phyloP scores from a whole-genome alignment of 1,140 invertebrate genomes.

The Temnothorax nylanderi region DNA sequence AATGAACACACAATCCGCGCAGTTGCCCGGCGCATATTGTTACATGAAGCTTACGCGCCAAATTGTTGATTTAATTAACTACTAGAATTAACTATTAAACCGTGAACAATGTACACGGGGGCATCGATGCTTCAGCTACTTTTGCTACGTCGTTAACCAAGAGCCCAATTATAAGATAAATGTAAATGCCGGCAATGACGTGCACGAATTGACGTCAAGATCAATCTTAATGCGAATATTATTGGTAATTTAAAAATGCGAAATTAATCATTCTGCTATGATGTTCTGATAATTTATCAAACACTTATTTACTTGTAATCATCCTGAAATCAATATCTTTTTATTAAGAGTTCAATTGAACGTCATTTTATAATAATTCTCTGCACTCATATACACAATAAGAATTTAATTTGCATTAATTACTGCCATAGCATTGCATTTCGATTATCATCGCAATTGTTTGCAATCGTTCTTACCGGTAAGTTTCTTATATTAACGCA shows the following conservation, averaged over 20 bases:
- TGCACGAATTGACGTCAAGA: conserved; percentile 66
- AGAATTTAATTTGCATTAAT: conserved; percentile 43
- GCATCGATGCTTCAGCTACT: neutral
- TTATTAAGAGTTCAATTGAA: neutral
- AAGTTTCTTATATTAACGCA: conserved; percentile 8
- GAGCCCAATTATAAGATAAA: conserved; percentile 56
- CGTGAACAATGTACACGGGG: neutral
- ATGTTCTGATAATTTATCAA: conserved; percentile 6
- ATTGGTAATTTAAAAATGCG: neutral
- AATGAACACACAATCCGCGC: conserved; percentile 7
- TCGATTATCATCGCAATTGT: neutral
- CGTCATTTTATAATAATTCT: neutral
- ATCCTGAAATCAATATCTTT: neutral
- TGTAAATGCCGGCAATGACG: conserved; percentile 13
- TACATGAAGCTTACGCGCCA: neutral
- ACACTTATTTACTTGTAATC: neutral
- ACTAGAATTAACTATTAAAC: conserved; percentile 40
- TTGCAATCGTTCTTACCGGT: conserved; percentile 21
- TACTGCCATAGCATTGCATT: neutral
- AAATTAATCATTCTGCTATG: neutral
- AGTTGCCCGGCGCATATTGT: conserved; percentile 12
- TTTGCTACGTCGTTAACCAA: neutral
- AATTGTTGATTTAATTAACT: conserved; percentile 63
- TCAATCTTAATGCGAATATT: conserved; percentile 56
- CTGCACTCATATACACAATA: neutral